Base-by-base conservation (phyloP, 2,113 vertebrate species). In the Notothenia rossii region DNA sequence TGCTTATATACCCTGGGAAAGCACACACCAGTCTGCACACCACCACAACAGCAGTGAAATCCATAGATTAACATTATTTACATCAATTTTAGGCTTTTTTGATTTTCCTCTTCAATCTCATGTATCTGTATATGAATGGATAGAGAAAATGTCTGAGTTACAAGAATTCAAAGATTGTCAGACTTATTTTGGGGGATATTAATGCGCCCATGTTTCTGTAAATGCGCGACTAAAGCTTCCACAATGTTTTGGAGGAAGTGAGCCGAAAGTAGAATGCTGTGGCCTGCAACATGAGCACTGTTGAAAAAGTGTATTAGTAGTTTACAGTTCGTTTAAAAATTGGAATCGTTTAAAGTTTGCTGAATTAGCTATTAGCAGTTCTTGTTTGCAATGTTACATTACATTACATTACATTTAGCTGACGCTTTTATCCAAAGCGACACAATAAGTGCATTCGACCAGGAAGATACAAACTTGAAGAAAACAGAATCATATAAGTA, bases 21-120 rank as follows among this genome's bases (percentile, higher is more conserved):
- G 75, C 60, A 79, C 75, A 62, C 25, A 67, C 67, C 68, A 84
- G 56, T 53, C 15, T 62, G 40, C 62, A 69, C 61, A 18, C 14
- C 18, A 77, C 15, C 10, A 6, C 7, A 53, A n/a, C 18, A 53
- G 9, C 51, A 20, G 51, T 8, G 9, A 20, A 10, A 53, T 10
- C 51, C 17, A 53, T 53, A 20, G 46, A 48, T 10, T 48, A 13
- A 48, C 46, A 12, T 61, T 7, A 78, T 53, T 46, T 43, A 54
- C 33, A 40, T 0, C 5, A 20, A 50, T 18, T 9, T 7, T 2
- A 20, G 3, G 13, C 7, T 25, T 25, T 6, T 54, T 25, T 25
- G 22, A 7, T 64, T 64, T 64, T 40, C n/a, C 10, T 29, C 15
- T 10, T 2, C 0, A 2, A 49, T 29, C 14, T 8, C 40, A 25